Percentiles rank a stretch among this genome's conserved stretches.
Conservation (phyloP, 2,113 vertebrate genomes). For the Holacanthus passer region DNA sequence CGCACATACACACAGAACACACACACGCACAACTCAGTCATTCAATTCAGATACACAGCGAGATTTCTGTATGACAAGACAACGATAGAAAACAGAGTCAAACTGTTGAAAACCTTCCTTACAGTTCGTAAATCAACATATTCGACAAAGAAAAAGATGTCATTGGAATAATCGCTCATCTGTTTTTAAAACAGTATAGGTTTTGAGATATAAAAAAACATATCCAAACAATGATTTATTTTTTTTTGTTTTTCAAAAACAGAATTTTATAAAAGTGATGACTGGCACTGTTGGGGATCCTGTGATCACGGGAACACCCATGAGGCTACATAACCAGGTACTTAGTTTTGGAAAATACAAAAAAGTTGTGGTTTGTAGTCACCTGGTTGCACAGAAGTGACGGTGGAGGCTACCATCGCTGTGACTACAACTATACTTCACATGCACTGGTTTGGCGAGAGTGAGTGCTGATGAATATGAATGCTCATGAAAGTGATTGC, state of each 20-base stretch:
- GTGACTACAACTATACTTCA: slow-evolving; percentile 44
- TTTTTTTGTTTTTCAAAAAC: slow-evolving; percentile 58
- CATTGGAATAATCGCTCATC: slow-evolving; percentile 40
- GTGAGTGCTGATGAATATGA: slow-evolving; percentile 16
- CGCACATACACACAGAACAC: slow-evolving; percentile 27
- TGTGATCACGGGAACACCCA: slow-evolving; percentile 50
- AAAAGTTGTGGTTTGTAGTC: slow-evolving; percentile 25
- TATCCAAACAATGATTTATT: slow-evolving; percentile 44
- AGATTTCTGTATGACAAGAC: slow-evolving; percentile 67
- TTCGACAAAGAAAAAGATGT: slow-evolving; percentile 57
- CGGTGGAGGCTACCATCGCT: slow-evolving; percentile 16
- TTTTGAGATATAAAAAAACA: slow-evolving; percentile 58
- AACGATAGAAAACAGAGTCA: slow-evolving; percentile 70
- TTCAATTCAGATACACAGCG: slow-evolving; percentile 53
- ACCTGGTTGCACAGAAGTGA: slow-evolving; percentile 10
- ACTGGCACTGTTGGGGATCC: slow-evolving; percentile 75
- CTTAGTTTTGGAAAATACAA: slow-evolving; percentile 57
- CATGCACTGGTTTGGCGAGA: slow-evolving; percentile 59
- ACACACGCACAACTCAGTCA: slow-evolving; percentile 45
- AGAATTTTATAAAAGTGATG: slow-evolving; percentile 66
- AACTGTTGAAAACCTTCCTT: slow-evolving; percentile 47
- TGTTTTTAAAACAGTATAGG: slow-evolving; percentile 63
- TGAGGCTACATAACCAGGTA: slow-evolving; percentile 53
- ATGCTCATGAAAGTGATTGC: slow-evolving; percentile 9
- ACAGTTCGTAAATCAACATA: slow-evolving; percentile 47